These are phyloP conservation scores for Esperia sulphurella DNA, from an alignment of 2,888 invertebrate species.

Conservation along the genomic window DNA sequence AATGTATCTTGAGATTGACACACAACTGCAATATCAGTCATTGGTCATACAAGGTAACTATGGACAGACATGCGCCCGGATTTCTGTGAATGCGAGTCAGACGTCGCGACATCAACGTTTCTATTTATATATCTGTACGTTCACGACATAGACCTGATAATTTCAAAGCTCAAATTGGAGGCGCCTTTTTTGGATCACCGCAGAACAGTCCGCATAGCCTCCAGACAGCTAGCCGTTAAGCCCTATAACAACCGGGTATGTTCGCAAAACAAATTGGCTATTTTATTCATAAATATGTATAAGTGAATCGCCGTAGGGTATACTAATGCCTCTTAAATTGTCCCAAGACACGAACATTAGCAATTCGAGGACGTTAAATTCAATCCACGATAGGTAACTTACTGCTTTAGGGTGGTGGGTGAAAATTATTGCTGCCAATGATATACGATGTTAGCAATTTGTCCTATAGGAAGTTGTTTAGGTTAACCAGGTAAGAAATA, in stretches of 20 bases:
- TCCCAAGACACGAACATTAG: slow-evolving; percentile 44
- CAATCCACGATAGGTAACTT: slow-evolving; percentile 48
- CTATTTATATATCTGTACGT: too few relatives aligned
- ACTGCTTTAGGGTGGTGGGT: slow-evolving; percentile 36
- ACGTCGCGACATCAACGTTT: not conserved
- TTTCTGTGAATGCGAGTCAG: not conserved
- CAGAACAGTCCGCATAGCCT: slow-evolving; percentile 29
- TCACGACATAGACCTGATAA: not conserved
- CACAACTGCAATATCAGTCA: too few relatives aligned
- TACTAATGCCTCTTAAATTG: slow-evolving; percentile 61
- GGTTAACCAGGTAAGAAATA: slow-evolving; percentile 26
- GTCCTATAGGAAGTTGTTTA: slow-evolving; percentile 49
- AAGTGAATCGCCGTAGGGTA: slow-evolving; percentile 51
- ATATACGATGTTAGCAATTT: slow-evolving; percentile 57
- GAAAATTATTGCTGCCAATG: slow-evolving; percentile 44
- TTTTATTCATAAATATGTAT: slow-evolving; percentile 66
- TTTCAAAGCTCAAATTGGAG: slow-evolving; percentile 30
- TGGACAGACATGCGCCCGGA: not conserved
- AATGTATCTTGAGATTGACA: not conserved
- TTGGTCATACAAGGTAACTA: too few relatives aligned
- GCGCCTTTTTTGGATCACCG: slow-evolving; percentile 43
- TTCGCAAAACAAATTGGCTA: slow-evolving; percentile 40
- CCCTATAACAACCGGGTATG: slow-evolving; percentile 29
- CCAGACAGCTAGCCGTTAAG: slow-evolving; percentile 41
- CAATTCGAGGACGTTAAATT: slow-evolving; percentile 58